Percentiles rank a stretch among this genome's conserved stretches.
These are phyloP conservation scores for Tetramorium parvispinum DNA, from an alignment of 1,140 invertebrate genomes.

Conservation along the genomic window DNA sequence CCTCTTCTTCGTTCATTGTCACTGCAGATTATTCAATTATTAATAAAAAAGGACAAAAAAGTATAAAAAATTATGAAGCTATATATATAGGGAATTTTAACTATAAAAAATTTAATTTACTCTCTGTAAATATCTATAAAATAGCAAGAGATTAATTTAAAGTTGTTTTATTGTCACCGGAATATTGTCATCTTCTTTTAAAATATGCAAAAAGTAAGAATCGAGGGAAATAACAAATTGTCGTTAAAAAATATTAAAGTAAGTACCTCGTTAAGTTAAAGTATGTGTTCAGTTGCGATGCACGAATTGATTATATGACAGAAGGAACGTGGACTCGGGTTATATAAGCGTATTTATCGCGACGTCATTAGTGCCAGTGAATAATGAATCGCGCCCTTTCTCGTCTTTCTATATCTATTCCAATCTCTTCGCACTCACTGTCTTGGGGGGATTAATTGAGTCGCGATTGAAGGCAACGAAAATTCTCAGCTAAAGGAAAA, in stretches of 20 bases:
- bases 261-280: background rate
- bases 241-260: background rate
- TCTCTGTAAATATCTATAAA: background rate
- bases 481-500: background rate
- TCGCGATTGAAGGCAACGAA: slow-evolving; percentile 18
- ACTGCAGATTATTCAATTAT: background rate
- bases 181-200: background rate
- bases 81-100: background rate
- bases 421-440: background rate
- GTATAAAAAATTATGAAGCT: background rate
- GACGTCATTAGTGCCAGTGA: slow-evolving; percentile 19
- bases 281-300: background rate
- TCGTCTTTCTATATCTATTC: background rate
- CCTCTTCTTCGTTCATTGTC: background rate
- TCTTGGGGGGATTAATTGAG: background rate
- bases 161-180: no score
- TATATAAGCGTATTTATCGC: slow-evolving; percentile 25
- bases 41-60: background rate
- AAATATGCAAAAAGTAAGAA: background rate
- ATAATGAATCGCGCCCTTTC: slow-evolving; percentile 37
- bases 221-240: background rate
- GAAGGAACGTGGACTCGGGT: background rate
- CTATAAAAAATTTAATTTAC: background rate
- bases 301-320: background rate
- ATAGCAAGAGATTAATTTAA: background rate